Conservation (phyloP, 2,113 vertebrate genomes). For the Pteruthius melanotis region DNA sequence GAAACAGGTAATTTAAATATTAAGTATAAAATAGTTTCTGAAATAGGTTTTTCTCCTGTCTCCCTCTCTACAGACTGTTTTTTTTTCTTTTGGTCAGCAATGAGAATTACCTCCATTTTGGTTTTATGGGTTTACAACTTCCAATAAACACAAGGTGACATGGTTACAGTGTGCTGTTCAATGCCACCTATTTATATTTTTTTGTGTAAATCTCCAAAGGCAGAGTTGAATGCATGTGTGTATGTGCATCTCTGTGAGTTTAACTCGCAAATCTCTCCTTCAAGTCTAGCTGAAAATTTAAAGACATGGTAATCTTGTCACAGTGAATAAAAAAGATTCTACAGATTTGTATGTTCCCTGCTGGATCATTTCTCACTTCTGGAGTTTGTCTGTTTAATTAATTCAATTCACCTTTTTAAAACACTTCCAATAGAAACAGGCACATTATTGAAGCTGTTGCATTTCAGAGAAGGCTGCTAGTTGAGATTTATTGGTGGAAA, state of each 20-base stretch:
- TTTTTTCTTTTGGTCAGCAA: not conserved
- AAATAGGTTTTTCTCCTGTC: not conserved
- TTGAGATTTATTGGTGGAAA: conserved; percentile 4
- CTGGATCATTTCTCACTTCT: not conserved
- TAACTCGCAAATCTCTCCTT: not conserved
- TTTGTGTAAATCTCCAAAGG: not conserved
- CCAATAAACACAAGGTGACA: not conserved
- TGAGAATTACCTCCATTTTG: not conserved
- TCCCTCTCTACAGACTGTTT: not conserved
- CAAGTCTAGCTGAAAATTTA: not conserved
- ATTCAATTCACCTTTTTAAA: not conserved
- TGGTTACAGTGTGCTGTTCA: not conserved
- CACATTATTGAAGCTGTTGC: not conserved
- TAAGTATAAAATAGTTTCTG: not conserved
- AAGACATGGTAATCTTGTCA: not conserved
- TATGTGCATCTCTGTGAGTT: not conserved
- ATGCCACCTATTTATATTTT: not conserved
- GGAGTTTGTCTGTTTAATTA: not conserved
- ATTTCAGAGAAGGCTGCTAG: not conserved
- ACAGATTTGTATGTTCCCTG: not conserved
- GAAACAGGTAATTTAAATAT: not conserved
- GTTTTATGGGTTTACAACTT: not conserved
- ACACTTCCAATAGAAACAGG: not conserved
- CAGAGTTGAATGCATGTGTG: not conserved
- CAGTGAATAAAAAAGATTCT: not conserved